These are phyloP conservation scores for Thera britannica DNA, from an alignment of 2,888 invertebrate species.

Conservation along the genomic window DNA sequence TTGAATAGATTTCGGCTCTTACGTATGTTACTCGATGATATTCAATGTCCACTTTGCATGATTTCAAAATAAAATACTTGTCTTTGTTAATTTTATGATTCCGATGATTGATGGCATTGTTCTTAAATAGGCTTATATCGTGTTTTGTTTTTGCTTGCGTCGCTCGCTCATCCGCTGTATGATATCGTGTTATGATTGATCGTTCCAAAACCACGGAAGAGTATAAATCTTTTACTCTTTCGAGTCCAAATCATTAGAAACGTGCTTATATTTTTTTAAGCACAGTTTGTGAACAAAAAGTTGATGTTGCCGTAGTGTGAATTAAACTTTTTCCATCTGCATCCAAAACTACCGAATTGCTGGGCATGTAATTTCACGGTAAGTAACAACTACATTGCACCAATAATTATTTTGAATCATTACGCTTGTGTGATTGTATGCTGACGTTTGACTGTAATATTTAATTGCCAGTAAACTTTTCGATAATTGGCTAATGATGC, in stretches of 20 bases:
- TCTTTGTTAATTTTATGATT: not conserved
- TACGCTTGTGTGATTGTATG: slow-evolving; percentile 16
- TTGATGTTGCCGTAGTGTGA: slow-evolving; percentile 18
- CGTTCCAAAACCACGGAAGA: not conserved
- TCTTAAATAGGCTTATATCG: not conserved
- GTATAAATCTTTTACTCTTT: not conserved
- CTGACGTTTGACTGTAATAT: slow-evolving; percentile 18
- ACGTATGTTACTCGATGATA: not conserved
- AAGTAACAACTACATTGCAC: slow-evolving; percentile 18
- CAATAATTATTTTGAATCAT: slow-evolving; percentile 14
- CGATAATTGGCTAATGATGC: slow-evolving; percentile 10
- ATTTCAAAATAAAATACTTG: not conserved
- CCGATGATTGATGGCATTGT: not conserved
- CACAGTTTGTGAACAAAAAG: not conserved
- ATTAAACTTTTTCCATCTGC: not conserved
- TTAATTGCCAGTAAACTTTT: slow-evolving; percentile 30
- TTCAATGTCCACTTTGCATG: not conserved
- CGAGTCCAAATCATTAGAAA: not conserved
- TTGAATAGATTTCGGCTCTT: not conserved
- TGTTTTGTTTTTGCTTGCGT: slow-evolving; percentile 26
- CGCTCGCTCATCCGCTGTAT: slow-evolving; percentile 28
- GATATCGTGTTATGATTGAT: not conserved
- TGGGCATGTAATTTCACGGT: slow-evolving; percentile 20
- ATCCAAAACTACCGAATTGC: slow-evolving; percentile 5
- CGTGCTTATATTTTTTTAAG: not conserved